Conservation (phyloP, 2,797 vertebrate genomes). For the Manis javanica region DNA sequence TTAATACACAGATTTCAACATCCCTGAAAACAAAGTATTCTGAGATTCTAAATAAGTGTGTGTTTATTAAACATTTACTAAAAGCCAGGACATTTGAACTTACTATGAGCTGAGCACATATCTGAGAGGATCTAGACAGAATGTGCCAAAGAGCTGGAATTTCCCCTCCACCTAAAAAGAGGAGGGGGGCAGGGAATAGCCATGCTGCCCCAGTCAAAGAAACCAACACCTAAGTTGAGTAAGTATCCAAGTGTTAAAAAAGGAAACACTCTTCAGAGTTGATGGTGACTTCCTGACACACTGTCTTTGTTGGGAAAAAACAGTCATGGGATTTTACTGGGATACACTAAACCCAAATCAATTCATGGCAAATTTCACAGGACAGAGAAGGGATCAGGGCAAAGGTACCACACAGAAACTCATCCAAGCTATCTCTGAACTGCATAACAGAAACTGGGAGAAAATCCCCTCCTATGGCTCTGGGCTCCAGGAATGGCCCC, state of each 20-base stretch:
- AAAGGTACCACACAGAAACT: background rate
- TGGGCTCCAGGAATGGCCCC: background rate
- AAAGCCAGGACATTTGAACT: background rate
- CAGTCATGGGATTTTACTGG: background rate
- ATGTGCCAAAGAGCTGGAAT: background rate
- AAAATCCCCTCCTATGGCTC: background rate
- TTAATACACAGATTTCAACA: slow-evolving; percentile 8
- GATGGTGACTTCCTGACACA: background rate
- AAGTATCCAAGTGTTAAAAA: background rate
- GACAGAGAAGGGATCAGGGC: background rate
- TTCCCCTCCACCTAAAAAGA: background rate
- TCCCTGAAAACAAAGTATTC: background rate
- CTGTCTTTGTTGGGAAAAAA: background rate
- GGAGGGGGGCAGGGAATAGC: background rate
- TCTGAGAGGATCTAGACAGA: background rate
- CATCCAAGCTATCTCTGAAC: background rate
- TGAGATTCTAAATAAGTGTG: background rate
- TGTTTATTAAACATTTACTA: background rate
- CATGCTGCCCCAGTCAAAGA: background rate
- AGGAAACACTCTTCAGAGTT: background rate
- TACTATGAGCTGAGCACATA: background rate
- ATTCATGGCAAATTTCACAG: background rate
- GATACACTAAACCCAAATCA: background rate
- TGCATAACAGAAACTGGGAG: rapidly evolving
- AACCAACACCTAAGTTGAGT: background rate